Evolutionary conservation across 2,113 vertebrate species (phyloP), one percentile per base, ranked within the genome.

Genomic region (Oenanthe melanoleuca): DNA sequence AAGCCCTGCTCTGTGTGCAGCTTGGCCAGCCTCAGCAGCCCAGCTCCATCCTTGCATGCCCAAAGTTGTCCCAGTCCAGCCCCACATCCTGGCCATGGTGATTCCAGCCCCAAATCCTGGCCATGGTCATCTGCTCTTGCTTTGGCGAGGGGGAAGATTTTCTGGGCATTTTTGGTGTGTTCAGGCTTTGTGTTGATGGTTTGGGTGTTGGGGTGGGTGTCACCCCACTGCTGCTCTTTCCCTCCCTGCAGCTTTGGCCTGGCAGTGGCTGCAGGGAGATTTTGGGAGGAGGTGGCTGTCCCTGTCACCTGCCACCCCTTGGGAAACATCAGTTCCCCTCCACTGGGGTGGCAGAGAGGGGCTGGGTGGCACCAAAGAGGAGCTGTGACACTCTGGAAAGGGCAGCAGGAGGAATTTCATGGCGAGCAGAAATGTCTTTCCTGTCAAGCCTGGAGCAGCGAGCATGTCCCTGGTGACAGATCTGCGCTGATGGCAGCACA

Each of bases 401-500:
- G 84, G 53, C 74, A 33, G 79, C 37, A 29, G 64, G 75, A 77
- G 52, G 72, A 92, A 49, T 88, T 77, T 88, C 65, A 49, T 26
- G 59, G 49, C 61, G 95, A 96, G 89, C 82, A 91, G 80, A 96
- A 91, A 42, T 56, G 34, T 63, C 52, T 95, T 87, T 94, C 74
- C 84, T 84, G 86, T 95, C 89, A 78, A 74, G 86, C 49, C 81
- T 53, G 28, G 92, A 91, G 60, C 73, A 82, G 86, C 69, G 86
- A 93, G 89, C 91, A 72, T 85, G 93, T 92, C 86, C 67, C 95
- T 78, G 55, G 84, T 92, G 92, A 70, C 64, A 77, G 77, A 88
- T 80, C 71, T 13, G 61, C 5, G 17, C 77, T 84, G 95, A 95
- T 93, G 92, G 96, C 93, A 84, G 81, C 80, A 56, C 15, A 71